Evolutionary conservation across 2,113 vertebrate genomes (phyloP), one percentile per base, ranked within the genome.

Genomic region (Zootoca vivipara): DNA sequence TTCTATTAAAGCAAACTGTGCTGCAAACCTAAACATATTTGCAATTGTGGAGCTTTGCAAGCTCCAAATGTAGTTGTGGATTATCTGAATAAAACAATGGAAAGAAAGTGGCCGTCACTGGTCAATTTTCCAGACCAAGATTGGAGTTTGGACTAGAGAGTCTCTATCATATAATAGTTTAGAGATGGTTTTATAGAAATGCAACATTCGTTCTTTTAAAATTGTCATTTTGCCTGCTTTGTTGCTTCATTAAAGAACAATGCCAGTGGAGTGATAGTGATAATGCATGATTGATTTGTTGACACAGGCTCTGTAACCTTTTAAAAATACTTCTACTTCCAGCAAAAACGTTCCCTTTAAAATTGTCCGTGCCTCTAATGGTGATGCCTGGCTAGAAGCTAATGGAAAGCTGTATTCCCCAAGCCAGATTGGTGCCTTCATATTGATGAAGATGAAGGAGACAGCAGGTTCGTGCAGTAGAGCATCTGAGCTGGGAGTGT

Each of bases 381-480:
- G 99, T 0, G 99, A 99, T 3, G 99, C 99, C 42, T 99, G 99
- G 99, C 97, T 99, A 16, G 99, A 99, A 95, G 98, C 98, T 89
- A 98, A 99, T 80, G 98, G 98, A 74, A 99, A 99, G 83, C 96
- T 99, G 33, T 99, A 99, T 89, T 99, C 99, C 1, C 99, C 99
- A 67, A 99, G 99, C 96, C 99, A 99, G 95, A 97, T 97, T 0
- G 99, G 99, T 82, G 99, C 99, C 90, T 99, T 99, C 42, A 97
- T 99, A 2, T 96, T 99, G 24, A 99, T 99, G 93, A 99, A 99
- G 96, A 99, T 99, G 99, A 99, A 99, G 95, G 99, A 99, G 85
- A 99, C 99, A 12, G 98, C 99, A 97, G 99, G 99, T 99, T 82
- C 94, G 94, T 94, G 10, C 8, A 15, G 75, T 28, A 65, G 33